These are phyloP conservation scores for Tursiops truncatus DNA, from an alignment of 2,113 vertebrate genomes.

Conservation along the genomic window DNA sequence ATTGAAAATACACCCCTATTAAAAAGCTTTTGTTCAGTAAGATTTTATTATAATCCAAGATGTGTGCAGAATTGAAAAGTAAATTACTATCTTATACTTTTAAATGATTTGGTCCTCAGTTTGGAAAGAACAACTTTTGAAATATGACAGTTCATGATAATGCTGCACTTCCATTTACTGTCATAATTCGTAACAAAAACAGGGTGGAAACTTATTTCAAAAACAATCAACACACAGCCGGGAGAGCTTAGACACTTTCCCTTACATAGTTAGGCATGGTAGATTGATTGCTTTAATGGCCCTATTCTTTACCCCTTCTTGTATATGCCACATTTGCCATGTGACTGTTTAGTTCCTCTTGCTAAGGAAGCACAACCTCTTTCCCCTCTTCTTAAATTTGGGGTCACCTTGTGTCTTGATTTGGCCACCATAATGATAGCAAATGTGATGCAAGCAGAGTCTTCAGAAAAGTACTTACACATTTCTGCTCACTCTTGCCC, in stretches of 20 bases:
- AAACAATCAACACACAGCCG: not conserved
- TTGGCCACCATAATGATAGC: not conserved
- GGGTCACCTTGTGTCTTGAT: not conserved
- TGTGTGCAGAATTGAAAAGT: conserved; percentile 44
- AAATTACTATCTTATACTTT: conserved; percentile 56
- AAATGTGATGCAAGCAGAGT: not conserved
- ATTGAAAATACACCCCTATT: not conserved
- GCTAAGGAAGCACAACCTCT: not conserved
- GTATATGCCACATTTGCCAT: not conserved
- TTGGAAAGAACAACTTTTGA: conserved; percentile 34
- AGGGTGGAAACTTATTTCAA: not conserved
- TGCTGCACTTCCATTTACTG: not conserved
- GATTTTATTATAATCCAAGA: conserved; percentile 43
- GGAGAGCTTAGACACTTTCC: not conserved
- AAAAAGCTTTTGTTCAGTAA: conserved; percentile 39
- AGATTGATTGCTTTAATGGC: not conserved
- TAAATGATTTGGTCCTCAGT: conserved; percentile 44
- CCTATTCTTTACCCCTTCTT: not conserved
- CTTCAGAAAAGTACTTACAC: not conserved
- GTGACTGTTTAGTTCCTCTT: not conserved
- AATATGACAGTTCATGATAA: conserved; percentile 52
- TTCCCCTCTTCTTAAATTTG: not conserved
- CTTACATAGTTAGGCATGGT: not conserved
- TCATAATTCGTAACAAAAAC: conserved; percentile 40
- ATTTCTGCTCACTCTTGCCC: not conserved